These are phyloP conservation scores for Bugulina stolonifera DNA, from an alignment of 2,888 invertebrate species.

Conservation along the genomic window DNA sequence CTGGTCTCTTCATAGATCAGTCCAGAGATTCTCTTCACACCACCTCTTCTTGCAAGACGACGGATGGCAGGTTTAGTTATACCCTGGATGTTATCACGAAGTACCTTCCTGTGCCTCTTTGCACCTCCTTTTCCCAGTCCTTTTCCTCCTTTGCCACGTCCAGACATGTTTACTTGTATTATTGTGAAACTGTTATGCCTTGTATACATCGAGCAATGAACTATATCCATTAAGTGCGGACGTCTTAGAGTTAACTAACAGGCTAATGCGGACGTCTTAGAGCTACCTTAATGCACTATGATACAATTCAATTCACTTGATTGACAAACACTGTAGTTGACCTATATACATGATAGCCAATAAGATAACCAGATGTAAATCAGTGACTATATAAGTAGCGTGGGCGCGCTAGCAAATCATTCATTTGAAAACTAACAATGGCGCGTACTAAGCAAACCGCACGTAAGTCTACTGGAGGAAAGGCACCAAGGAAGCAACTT, in stretches of 20 bases:
- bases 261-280: no score
- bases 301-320: neutral
- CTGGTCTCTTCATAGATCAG: conserved; percentile 72
- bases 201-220: no score
- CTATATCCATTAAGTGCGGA: no score
- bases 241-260: no score
- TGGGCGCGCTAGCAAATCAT: no score
- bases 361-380: no score
- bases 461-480: conserved; percentile 90
- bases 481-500: conserved; percentile 68
- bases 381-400: no score
- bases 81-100: conserved; percentile 33
- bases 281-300: no score
- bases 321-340: neutral
- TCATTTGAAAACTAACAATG: conserved; percentile 58
- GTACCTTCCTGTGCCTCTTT: conserved; percentile 32
- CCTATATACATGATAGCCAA: neutral
- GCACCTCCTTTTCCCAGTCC: conserved; percentile 55
- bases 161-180: conserved; percentile 60
- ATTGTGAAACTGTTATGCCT: neutral
- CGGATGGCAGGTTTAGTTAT: conserved; percentile 33
- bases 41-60: conserved; percentile 32
- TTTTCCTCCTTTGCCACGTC: conserved; percentile 73
- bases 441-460: conserved; percentile 97
- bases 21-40: conserved; percentile 61